phyloP scores from a whole-genome alignment of 2,113 vertebrate genomes.

The Barnardius zonarius region DNA sequence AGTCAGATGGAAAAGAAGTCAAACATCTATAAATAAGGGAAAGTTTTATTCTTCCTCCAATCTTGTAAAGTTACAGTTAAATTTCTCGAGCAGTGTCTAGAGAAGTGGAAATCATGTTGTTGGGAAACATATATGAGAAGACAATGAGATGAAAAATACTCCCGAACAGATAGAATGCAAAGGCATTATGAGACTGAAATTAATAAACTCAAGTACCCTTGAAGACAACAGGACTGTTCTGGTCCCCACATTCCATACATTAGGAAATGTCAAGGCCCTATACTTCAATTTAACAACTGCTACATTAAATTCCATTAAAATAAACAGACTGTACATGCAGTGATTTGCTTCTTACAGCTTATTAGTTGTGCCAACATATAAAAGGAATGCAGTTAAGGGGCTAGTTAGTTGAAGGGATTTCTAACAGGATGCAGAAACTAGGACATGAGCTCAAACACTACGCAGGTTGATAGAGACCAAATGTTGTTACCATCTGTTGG shows the following conservation, averaged over 20 bases:
- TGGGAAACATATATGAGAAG: neutral
- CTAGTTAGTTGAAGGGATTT: neutral
- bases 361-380: neutral
- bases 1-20: conserved; percentile 60
- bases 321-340: neutral
- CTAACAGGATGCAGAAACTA: conserved; percentile 30
- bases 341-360: neutral
- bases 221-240: neutral
- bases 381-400: neutral
- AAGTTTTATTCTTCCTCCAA: conserved; percentile 41
- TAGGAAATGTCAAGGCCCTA: neutral
- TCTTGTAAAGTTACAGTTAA: conserved; percentile 8
- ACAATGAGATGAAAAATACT: neutral
- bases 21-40: conserved; percentile 41
- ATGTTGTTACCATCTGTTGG: conserved; percentile 50
- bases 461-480: conserved; percentile 36
- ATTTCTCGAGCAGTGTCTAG: neutral
- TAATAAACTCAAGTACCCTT: neutral
- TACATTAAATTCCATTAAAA: neutral
- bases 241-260: neutral
- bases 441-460: conserved; percentile 23
- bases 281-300: neutral
- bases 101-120: neutral
- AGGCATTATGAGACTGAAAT: neutral
- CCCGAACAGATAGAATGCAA: neutral